Conservation (phyloP, 2,888 invertebrate species). For the Frankliniella fusca region DNA sequence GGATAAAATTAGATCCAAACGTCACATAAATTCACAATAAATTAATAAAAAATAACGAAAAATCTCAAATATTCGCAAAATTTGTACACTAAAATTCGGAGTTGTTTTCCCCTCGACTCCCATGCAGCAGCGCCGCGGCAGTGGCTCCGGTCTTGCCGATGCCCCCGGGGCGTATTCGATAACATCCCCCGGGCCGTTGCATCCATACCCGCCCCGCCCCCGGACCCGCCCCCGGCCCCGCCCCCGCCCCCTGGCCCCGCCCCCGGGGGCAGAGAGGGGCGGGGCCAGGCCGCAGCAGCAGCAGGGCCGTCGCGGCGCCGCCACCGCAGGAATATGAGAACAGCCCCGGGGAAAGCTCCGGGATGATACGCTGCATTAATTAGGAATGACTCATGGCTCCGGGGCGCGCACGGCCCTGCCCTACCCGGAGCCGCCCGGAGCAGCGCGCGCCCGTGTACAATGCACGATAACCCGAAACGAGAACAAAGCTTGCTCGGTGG, state of each 20-base stretch:
- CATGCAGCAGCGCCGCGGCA: background rate
- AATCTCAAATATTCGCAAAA: no score
- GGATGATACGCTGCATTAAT: conserved; percentile 24
- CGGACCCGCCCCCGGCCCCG: background rate
- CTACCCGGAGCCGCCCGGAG: no score
- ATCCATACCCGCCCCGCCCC: background rate
- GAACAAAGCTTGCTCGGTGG: background rate
- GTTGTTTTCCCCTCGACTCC: no score
- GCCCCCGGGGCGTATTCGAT: conserved; percentile 8
- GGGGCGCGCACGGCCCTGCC: background rate
- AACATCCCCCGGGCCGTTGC: background rate
- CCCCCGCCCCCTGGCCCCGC: background rate
- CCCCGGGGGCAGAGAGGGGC: background rate
- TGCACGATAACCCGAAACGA: background rate
- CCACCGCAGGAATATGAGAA: background rate
- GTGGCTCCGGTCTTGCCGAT: background rate
- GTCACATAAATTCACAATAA: no score
- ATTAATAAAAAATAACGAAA: no score
- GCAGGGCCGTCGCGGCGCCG: background rate
- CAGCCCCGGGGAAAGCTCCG: background rate
- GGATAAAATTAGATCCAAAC: no score
- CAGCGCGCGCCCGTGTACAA: no score
- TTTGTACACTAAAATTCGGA: no score
- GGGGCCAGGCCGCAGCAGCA: background rate
- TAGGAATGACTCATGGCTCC: conserved; percentile 3